Base-by-base conservation (phyloP, 2,797 vertebrate genomes). In the Cuniculus paca region DNA sequence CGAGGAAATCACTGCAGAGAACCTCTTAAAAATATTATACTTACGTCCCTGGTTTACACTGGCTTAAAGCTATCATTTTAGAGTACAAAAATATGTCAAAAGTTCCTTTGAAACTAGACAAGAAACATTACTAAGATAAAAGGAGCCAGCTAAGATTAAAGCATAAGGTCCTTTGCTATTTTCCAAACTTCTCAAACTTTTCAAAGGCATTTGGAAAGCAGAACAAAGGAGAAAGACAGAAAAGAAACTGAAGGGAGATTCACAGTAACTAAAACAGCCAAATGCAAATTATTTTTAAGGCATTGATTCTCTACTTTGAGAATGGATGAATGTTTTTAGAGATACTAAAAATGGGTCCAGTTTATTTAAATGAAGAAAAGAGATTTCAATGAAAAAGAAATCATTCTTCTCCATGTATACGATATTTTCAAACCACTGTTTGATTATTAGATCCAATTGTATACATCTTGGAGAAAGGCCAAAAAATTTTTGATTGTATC, bases 61-160 rank as follows among this genome's bases (percentile, higher is more conserved):
- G 50, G 36, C 48, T 82, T 89, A 75, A 45, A 65, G 19, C n/a
- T 91, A 86, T 93, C 50, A 89, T 85, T 65, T 95, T 88, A 95
- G 50, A 84, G 90, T 85, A 94, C 36, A 70, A 81, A 95, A 94
- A 95, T 70, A 74, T 26, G 50, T 84, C 86, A 84, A 91, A 95
- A 94, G n/a, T 84, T 95, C 82, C 88, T 89, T 95, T 95, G 84
- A 95, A 94, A 90, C 42, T 11, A 65, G 56, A 31, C 74, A 82
- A 96, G 61, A 93, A 95, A 90, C 78, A 90, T 77, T 94, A 89
- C 70, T 90, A 87, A 95, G 74, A 88, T 93, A 82, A 95, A 97
- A 96, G 70, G 26, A 79, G 16, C 42, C 56, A 82, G 72, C 10
- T 83, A 75, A 94, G 88, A 94, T 90, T 61, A 94, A 92, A 97